These are phyloP conservation scores for Stratiolaelaps scimitus DNA, from an alignment of 1,140 invertebrate species.

Conservation along the genomic window DNA sequence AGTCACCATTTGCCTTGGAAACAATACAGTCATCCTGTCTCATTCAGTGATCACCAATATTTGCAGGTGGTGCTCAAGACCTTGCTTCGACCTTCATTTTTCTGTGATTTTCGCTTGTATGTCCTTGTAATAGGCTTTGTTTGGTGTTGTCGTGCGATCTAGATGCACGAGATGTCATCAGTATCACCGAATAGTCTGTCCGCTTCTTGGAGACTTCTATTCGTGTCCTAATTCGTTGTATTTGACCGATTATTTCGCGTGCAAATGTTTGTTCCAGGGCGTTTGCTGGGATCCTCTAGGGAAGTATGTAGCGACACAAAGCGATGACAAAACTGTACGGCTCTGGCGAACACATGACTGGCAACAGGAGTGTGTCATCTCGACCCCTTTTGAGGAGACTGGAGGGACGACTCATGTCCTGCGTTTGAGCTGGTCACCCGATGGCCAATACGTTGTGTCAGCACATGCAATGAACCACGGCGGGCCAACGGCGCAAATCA, in stretches of 20 bases:
- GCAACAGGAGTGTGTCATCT: constrained; percentile 67
- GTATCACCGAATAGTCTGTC: constrained; percentile 3
- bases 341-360: constrained; percentile 92
- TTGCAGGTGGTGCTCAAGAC: too few species aligned
- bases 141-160: too few species aligned
- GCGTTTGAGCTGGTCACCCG: constrained; percentile 87
- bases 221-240: neutral
- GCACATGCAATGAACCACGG: constrained; percentile 97
- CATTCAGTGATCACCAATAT: too few species aligned
- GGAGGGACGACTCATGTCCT: constrained; percentile 78
- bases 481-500: constrained; percentile 80
- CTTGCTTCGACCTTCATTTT: too few species aligned
- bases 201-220: neutral
- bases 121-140: too few species aligned
- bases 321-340: constrained; percentile 82
- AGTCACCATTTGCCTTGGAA: neutral
- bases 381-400: constrained; percentile 72
- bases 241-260: neutral
- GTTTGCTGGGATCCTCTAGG: constrained; percentile 98
- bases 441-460: constrained; percentile 87
- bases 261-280: constrained; percentile 45
- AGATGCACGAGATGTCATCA: too few species aligned
- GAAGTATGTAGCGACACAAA: constrained; percentile 85
- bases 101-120: too few species aligned
- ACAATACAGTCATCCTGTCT: too few species aligned